Evolutionary conservation across 2,113 vertebrate species (phyloP).

Genomic region (Nannospalax galili): DNA sequence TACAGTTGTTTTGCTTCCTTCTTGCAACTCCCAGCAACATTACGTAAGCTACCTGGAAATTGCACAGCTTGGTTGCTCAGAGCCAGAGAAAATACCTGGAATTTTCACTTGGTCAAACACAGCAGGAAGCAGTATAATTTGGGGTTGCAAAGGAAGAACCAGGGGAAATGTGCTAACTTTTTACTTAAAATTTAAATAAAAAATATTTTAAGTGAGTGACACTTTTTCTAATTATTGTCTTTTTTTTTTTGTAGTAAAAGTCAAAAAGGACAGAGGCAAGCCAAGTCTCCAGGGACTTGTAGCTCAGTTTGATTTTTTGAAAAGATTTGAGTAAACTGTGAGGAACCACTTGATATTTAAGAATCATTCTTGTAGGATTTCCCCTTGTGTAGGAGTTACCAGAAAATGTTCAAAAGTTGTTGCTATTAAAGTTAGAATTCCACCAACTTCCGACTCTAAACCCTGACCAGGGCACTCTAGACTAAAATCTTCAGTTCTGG

Average conservation of each 20-base stretch:
- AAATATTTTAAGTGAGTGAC: neutral
- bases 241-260: constrained; percentile 35
- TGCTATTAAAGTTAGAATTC: constrained; percentile 36
- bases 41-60: constrained; percentile 77
- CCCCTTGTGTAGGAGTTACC: neutral
- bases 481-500: constrained; percentile 3
- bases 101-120: constrained; percentile 3
- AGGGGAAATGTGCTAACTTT: neutral
- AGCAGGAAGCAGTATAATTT: neutral
- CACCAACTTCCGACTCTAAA: accelerated
- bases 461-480: neutral
- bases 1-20: constrained; percentile 74
- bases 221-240: constrained; percentile 56
- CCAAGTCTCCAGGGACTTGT: neutral
- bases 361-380: constrained; percentile 1
- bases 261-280: constrained; percentile 59
- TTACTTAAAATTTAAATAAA: neutral
- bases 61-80: neutral
- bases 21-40: constrained; percentile 67
- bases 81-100: constrained; percentile 63
- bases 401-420: constrained; percentile 57
- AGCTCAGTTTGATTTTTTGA: constrained; percentile 21
- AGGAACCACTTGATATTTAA: constrained; percentile 40
- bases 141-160: constrained; percentile 9
- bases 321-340: constrained; percentile 45